phyloP scores from a whole-genome alignment of 2,888 invertebrate genomes.

The Polydesmus complanatus region DNA sequence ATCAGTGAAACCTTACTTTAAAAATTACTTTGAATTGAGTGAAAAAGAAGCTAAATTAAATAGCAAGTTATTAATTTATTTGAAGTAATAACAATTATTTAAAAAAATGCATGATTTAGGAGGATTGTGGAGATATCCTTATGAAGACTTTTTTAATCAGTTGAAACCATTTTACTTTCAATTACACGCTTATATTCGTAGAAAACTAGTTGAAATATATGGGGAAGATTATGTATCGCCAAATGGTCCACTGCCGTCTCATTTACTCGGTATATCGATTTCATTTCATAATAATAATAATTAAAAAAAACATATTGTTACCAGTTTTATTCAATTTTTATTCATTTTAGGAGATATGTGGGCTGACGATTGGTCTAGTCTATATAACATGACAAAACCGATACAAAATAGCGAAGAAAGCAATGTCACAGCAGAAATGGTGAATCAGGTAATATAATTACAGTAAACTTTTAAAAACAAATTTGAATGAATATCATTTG shows the following conservation, averaged over 20 bases:
- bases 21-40: slow-evolving; percentile 60
- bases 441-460: slow-evolving; percentile 19
- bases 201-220: slow-evolving; percentile 48
- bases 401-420: slow-evolving; percentile 53
- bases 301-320: neutral
- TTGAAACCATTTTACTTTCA: slow-evolving; percentile 63
- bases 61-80: too few relatives aligned
- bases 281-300: neutral
- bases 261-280: slow-evolving; percentile 52
- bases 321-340: neutral
- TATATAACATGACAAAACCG: slow-evolving; percentile 58
- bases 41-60: slow-evolving; percentile 63
- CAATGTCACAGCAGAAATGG: slow-evolving; percentile 65
- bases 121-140: neutral
- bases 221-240: slow-evolving; percentile 54
- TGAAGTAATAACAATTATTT: too few relatives aligned
- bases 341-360: slow-evolving; percentile 47
- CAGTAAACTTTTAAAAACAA: neutral
- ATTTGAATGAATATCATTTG: neutral
- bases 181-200: slow-evolving; percentile 64
- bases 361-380: slow-evolving; percentile 67
- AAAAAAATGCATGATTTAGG: neutral
- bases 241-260: slow-evolving; percentile 64
- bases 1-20: slow-evolving; percentile 56
- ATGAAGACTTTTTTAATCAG: slow-evolving; percentile 21